Conservation (phyloP, 2,113 vertebrate species). For the Anseranas semipalmata region DNA sequence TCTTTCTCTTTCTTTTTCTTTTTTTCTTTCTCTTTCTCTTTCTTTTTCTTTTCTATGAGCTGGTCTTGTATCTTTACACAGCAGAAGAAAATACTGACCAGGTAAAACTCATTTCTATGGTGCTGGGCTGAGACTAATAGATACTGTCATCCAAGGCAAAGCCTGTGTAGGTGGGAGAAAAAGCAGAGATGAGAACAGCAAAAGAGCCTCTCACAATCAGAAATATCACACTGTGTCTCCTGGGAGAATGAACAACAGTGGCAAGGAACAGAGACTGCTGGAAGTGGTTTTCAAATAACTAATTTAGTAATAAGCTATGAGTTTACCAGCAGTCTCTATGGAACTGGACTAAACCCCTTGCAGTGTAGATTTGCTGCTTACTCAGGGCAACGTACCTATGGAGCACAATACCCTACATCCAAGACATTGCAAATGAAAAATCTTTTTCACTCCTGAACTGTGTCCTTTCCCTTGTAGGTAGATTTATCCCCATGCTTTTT, state of each 20-base stretch:
- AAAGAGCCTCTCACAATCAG: neutral
- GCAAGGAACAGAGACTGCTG: neutral
- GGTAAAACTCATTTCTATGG: neutral
- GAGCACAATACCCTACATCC: neutral
- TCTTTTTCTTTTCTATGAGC: neutral
- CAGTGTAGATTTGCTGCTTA: neutral
- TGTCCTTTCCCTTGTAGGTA: neutral
- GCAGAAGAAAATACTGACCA: neutral
- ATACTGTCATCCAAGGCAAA: neutral
- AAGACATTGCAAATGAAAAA: neutral
- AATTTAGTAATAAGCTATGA: neutral
- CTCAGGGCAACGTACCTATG: neutral
- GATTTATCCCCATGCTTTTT: neutral
- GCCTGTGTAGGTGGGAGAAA: neutral
- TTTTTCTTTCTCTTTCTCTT: neutral
- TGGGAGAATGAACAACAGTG: neutral
- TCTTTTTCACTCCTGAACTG: neutral
- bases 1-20: too few relatives aligned
- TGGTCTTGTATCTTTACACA: neutral
- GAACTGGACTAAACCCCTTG: neutral
- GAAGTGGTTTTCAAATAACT: neutral
- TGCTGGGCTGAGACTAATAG: neutral
- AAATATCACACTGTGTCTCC: neutral
- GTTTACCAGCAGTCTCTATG: neutral
- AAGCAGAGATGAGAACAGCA: neutral